Percentiles rank a stretch among this genome's conserved stretches.
Conservation (phyloP, 2,113 vertebrate species). For the Petroica traversi region DNA sequence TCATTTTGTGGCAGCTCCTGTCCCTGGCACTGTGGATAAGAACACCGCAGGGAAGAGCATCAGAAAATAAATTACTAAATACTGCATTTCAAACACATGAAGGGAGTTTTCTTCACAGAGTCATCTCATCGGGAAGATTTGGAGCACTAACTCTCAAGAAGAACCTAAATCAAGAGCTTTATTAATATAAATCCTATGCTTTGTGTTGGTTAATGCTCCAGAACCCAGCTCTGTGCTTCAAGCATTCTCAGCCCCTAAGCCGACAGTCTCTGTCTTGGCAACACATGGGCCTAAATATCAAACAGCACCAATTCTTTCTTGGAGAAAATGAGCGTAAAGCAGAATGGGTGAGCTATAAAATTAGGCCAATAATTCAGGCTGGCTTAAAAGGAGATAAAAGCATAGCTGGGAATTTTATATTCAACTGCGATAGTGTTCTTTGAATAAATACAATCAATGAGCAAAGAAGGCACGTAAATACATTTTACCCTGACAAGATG, state of each 20-base stretch:
- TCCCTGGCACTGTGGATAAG: neutral
- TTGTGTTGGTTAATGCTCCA: neutral
- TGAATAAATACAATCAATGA: neutral
- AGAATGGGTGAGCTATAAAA: conserved; percentile 24
- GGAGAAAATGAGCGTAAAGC: neutral
- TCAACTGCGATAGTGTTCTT: neutral
- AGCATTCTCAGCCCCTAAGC: neutral
- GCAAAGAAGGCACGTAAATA: neutral
- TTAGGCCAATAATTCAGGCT: conserved; percentile 1
- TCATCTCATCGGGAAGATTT: neutral
- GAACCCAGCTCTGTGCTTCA: neutral
- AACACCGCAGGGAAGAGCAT: rapidly evolving
- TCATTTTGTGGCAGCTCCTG: neutral
- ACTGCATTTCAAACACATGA: rapidly evolving
- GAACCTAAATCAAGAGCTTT: neutral
- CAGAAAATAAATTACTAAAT: neutral
- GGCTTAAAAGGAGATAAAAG: conserved; percentile 25
- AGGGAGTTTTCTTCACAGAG: neutral
- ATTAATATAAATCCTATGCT: neutral
- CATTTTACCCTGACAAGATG: neutral
- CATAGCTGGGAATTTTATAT: neutral
- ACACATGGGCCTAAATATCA: conserved; percentile 6
- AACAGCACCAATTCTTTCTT: neutral
- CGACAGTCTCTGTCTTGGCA: neutral
- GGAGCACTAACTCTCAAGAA: neutral